phyloP scores from a whole-genome alignment of 2,797 vertebrate species.

The Acestrorhynchus altus region DNA sequence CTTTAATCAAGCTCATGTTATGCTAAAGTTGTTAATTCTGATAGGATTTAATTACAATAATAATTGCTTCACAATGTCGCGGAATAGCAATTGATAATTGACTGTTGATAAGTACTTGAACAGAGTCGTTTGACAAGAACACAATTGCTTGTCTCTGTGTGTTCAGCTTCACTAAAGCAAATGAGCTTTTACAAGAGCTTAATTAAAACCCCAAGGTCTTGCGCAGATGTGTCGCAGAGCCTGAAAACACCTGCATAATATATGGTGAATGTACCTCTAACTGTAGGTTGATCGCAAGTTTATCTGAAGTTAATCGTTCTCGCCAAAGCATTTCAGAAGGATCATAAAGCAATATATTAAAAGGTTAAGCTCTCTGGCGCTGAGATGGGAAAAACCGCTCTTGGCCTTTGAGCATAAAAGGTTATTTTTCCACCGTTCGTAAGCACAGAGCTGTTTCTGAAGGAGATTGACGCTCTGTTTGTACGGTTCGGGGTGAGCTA shows the following conservation, averaged over 20 bases:
- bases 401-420: conserved; percentile 15
- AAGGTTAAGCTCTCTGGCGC: not conserved
- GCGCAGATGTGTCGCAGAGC: not conserved
- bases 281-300: not conserved
- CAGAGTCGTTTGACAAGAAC: conserved; percentile 30
- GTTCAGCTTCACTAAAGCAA: conserved; percentile 51
- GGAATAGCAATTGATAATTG: conserved; percentile 56
- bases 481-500: not conserved
- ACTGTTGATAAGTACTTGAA: conserved; percentile 55
- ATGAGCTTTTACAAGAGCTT: conserved; percentile 48
- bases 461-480: not conserved
- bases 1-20: conserved; percentile 33
- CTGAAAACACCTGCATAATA: conserved; percentile 10
- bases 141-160: conserved; percentile 46
- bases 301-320: not conserved
- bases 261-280: not conserved
- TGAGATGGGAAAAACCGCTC: not conserved
- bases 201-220: conserved; percentile 39
- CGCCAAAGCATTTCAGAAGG: not conserved
- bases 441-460: not conserved
- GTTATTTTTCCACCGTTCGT: not conserved
- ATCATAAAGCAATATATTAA: not conserved
- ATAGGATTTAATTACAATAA: conserved; percentile 52
- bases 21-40: conserved; percentile 38
- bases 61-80: conserved; percentile 52